Base-by-base conservation (phyloP, 2,888 invertebrate species). In the Coenonympha glycerion region DNA sequence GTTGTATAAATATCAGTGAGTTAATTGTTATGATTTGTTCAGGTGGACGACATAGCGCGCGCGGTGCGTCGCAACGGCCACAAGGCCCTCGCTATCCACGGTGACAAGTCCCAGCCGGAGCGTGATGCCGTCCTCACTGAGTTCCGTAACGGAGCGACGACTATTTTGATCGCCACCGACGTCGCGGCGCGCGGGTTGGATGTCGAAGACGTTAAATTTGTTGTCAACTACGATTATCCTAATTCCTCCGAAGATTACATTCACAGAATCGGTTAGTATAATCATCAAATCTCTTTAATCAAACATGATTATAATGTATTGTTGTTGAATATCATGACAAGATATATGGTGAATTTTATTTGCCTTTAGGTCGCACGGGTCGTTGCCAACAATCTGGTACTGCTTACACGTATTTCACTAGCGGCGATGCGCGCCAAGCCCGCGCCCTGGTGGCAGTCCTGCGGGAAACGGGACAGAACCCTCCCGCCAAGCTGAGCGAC, bases 231-330 rank as follows among this genome's bases (percentile, higher is more conserved):
- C 77, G 99, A 99, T 84, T 99, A 97, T 79, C 98, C 99, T 0
- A 96, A 96, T 74, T 96, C 96, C 48, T 96, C 97, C 9, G 99
- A 99, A 82, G 98, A 99, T 82, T 99, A 99, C 75, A 97, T 99
- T 56, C 98, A 99, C 79, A 92, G 98, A 63, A 99, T 99, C 80
- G 97, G 92, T 81, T 62, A 68, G 67, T 61, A 39, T 24, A 26
- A 36, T 34, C n/a, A n/a, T n/a, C n/a, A 41, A 9, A n/a, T n/a
- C n/a, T n/a, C n/a, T n/a, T n/a, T n/a, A n/a, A n/a, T n/a, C n/a
- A n/a, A n/a, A n/a, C n/a, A n/a, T n/a, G n/a, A n/a, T n/a, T n/a
- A n/a, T n/a, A n/a, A n/a, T n/a, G n/a, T n/a, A n/a, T n/a, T n/a
- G n/a, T n/a, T n/a, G n/a, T n/a, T n/a, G n/a, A n/a, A n/a, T n/a